Evolutionary conservation across 2,888 invertebrate species (phyloP), one percentile per base, ranked within the genome.

Genomic region (Taphrorychus bicolor): DNA sequence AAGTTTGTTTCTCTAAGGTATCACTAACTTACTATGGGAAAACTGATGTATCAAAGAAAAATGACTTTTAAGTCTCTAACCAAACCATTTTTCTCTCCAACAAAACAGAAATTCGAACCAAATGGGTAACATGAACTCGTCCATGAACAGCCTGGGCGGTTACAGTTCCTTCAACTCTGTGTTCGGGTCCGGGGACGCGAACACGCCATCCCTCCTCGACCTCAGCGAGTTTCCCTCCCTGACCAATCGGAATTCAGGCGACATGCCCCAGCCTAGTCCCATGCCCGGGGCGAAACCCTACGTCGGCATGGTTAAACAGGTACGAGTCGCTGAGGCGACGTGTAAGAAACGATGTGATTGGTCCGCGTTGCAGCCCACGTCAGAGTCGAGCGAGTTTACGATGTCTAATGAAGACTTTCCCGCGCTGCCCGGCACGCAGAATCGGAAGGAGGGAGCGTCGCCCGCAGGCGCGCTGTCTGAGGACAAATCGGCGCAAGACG

Each of bases 401-500:
- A 99, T 99, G 92, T 97, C 97, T 78, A 95, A 93, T 77, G 98
- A 99, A 86, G 99, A 99, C 85, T 99, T 99, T 85, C 99, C 99
- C 76, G 99, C 99, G 82, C 86, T 99, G 81, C 99, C 98, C 73
- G 98, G 98, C 77, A 94, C 94, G 74, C 91, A 92, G 49, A 88
- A 86, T 76, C 86, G 88, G 75, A 89, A 87, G 75, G 89, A 89
- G 75, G 89, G 88, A 64, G 85, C 88, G 16, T 88, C 90, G 75
- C 89, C 91, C 16, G 90, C 89, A 77, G 72, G 73, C 52, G 73
- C 73, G 57, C 71, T 72, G 45, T 70, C 74, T 14, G 74, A 74
- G 14, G 77, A 76, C 60, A 77, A 76, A 65, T 73, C 59, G 61
- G 72, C 71, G 48, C 62, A 72, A 14, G 75, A 75, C 57, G 78